Percentiles rank a stretch among this genome's conserved stretches.
Conservation (phyloP, 1,140 invertebrate genomes). For the Phymorhynchus buccinoides region DNA sequence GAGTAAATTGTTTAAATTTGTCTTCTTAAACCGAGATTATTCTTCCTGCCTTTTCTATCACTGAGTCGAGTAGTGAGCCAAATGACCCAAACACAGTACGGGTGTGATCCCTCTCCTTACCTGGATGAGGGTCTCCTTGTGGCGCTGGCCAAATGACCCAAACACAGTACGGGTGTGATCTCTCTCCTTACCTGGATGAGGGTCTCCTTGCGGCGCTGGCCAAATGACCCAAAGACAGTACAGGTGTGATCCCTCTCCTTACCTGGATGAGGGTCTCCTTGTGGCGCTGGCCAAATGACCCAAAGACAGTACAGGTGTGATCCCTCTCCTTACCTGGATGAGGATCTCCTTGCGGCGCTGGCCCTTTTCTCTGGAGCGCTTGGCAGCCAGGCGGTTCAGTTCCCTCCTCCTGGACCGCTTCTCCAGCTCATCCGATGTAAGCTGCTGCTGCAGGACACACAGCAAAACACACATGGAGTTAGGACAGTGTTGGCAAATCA, state of each 20-base stretch:
- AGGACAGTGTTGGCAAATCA: no score
- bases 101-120: no score
- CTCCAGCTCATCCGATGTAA: constrained; percentile 53
- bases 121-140: constrained; percentile 45
- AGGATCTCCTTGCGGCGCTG: constrained; percentile 45
- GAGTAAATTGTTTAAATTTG: no score
- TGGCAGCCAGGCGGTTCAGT: constrained; percentile 57
- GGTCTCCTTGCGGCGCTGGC: constrained; percentile 44
- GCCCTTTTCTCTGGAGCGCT: constrained; percentile 53
- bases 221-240: no score
- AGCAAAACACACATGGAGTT: not conserved
- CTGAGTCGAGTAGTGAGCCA: no score
- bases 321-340: constrained; percentile 51
- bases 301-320: no score
- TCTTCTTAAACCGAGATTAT: no score
- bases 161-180: no score
- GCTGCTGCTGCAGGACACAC: constrained; percentile 43
- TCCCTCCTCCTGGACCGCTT: constrained; percentile 54
- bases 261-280: constrained; percentile 51
- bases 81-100: no score
- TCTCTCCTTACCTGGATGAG: constrained; percentile 53
- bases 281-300: constrained; percentile 45
- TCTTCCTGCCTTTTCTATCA: no score
- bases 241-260: no score
- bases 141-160: no score